Conservation (phyloP, 2,888 invertebrate species). For the Eupithecia centaureata region DNA sequence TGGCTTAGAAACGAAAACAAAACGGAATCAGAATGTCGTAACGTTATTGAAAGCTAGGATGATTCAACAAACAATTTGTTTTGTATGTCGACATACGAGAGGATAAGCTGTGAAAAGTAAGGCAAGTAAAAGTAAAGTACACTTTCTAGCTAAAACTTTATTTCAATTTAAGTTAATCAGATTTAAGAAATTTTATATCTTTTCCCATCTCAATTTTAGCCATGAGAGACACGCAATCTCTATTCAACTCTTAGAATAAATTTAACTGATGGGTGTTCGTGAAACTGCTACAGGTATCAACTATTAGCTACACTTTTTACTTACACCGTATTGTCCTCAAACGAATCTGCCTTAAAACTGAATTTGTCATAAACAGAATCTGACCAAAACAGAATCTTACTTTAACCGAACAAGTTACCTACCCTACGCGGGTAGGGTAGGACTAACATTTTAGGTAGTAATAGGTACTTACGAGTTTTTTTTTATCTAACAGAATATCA, state of each 20-base stretch:
- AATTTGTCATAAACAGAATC: no score
- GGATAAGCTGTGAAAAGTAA: not conserved
- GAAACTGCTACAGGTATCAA: conserved; percentile 26
- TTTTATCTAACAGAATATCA: no score
- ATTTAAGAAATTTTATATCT: conserved; percentile 30
- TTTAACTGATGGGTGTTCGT: conserved; percentile 34
- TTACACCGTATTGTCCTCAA: no score
- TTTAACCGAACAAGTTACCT: no score
- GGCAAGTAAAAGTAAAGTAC: not conserved
- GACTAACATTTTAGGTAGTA: no score
- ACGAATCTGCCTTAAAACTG: no score
- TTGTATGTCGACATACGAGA: no score
- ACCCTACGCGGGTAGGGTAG: no score
- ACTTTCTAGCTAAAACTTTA: conserved; percentile 34
- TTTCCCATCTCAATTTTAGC: conserved; percentile 27
- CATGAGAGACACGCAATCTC: conserved; percentile 39
- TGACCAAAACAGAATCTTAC: no score
- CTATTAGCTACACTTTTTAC: conserved; percentile 35
- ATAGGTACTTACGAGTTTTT: no score
- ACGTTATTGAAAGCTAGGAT: not conserved
- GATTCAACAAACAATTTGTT: not conserved
- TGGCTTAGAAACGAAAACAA: conserved; percentile 17
- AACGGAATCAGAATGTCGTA: not conserved
- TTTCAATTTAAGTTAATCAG: conserved; percentile 26
- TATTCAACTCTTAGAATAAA: conserved; percentile 21